Evolutionary conservation across 1,140 invertebrate genomes (phyloP).

Genomic region (Amyelois transitella): DNA sequence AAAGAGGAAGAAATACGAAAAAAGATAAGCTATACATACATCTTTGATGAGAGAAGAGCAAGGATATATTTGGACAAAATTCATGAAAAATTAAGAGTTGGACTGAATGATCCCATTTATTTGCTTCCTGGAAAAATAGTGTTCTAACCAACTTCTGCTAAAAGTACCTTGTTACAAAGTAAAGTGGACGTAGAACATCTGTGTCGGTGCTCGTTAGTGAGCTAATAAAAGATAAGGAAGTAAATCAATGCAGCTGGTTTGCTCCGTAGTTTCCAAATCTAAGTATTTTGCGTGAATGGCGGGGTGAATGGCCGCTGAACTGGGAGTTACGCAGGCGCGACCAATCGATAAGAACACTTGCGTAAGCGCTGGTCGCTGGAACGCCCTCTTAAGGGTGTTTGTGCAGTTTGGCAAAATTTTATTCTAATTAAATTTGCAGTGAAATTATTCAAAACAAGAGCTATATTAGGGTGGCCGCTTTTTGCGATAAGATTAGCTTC

Average conservation of each 20-base stretch:
- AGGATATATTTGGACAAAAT: too few species aligned
- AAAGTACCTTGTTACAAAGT: too few species aligned
- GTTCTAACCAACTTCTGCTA: too few species aligned
- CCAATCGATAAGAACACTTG: conserved; percentile 51
- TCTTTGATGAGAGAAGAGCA: too few species aligned
- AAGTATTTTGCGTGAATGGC: conserved; percentile 38
- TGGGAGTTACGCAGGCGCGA: conserved; percentile 48
- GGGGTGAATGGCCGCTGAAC: conserved; percentile 50
- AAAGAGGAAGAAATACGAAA: too few species aligned
- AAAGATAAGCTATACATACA: too few species aligned
- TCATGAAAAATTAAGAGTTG: too few species aligned
- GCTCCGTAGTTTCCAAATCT: conserved; percentile 32
- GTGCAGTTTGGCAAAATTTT: background rate
- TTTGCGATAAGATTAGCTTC: too few species aligned
- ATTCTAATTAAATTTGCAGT: background rate
- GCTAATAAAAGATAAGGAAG: conserved; percentile 7
- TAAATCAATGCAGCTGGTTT: conserved; percentile 10
- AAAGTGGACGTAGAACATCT: too few species aligned
- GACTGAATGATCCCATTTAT: too few species aligned
- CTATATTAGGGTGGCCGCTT: too few species aligned
- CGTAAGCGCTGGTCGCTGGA: conserved; percentile 33
- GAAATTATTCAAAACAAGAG: background rate
- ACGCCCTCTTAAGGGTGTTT: conserved; percentile 39
- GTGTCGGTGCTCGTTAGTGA: background rate
- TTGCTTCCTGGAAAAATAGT: too few species aligned